Percentiles rank a stretch among this genome's conserved stretches.
These are phyloP conservation scores for Ascaphus truei DNA, from an alignment of 2,113 vertebrate genomes.

Conservation along the genomic window DNA sequence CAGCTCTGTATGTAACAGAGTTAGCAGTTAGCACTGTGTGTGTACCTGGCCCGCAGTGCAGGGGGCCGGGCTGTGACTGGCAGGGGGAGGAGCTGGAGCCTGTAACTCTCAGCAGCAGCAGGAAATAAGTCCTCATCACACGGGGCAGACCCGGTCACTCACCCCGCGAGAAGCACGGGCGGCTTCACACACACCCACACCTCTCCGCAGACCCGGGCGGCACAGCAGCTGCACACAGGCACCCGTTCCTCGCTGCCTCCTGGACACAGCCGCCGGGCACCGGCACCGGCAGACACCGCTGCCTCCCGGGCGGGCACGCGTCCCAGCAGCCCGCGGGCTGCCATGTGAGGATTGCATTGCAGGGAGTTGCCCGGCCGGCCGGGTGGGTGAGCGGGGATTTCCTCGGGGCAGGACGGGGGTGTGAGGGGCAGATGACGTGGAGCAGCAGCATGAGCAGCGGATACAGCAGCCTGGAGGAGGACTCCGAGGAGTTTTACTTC, in stretches of 20 bases:
- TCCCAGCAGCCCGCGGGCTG: constrained; percentile 17
- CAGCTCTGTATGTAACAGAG: no score
- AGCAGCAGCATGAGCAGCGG: constrained; percentile 95
- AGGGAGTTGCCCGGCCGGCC: constrained; percentile 39
- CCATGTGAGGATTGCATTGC: constrained; percentile 36
- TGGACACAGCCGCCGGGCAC: constrained; percentile 3
- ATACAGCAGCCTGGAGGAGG: constrained; percentile 91
- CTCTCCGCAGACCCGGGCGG: neutral
- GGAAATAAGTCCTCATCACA: neutral
- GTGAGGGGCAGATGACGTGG: constrained; percentile 76
- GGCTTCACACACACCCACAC: neutral
- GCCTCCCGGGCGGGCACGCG: neutral
- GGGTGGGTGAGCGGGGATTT: neutral
- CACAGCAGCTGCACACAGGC: constrained; percentile 10
- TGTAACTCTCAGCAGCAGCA: neutral
- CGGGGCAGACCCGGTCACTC: neutral
- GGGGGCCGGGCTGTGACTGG: no score
- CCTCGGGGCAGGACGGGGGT: constrained; percentile 13
- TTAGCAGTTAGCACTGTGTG: neutral
- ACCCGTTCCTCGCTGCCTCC: neutral
- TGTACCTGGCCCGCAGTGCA: no score
- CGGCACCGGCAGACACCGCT: neutral
- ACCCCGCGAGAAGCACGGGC: no score
- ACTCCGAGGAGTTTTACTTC: constrained; percentile 94
- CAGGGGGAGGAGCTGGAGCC: neutral